Base-by-base conservation (phyloP, 2,888 invertebrate genomes). In the Brachypalpus laphriformis region DNA sequence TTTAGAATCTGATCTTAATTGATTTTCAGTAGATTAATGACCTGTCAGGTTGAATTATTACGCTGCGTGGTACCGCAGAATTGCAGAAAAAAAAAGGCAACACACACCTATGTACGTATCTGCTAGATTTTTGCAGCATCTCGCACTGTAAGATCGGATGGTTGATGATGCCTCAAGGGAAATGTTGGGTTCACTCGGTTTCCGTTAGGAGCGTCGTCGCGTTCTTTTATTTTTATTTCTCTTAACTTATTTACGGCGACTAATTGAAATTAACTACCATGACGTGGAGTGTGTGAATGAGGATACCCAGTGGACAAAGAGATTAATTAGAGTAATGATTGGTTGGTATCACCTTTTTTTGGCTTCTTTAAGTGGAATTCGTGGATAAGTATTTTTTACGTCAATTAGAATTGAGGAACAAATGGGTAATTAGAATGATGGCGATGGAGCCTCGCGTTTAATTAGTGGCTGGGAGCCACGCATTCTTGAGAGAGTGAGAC, bases 321-420 rank as follows among this genome's bases (percentile, higher is more conserved):
- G 75, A 75, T 68, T 80, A 75, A 80, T 80, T 61, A 54, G 75
- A 75, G 65, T 80, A 66, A 75, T 74, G 78, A 78, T 63, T 56
- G 56, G 71, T 78, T 63, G 63, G 71, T 28, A 59, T 71, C 40
- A 49, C 56, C 59, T 54, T 49, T 76, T 54, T 40, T 66, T 57
- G 18, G 49, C 28, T 74, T 74, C 63, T 34, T 65, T 42, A 74
- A 72, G 71, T 56, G 37, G 54, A 63, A 56, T 77, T 37, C 54
- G 61, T 16, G 61, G 61, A 71, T 77, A 70, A 56, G 34, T 56
- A 63, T 59, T 47, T 72, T 71, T 20, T n/a, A 54, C 22, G 59
- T 54, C 51, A 54, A 61, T 70, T 57, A 74, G 59, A 49, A 59
- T 40, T 49, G 51, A 28, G 34, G n/a, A 34, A 54, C 16, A 51